These are phyloP conservation scores for Sitta carolinensis DNA, from an alignment of 2,797 vertebrate genomes.

Conservation along the genomic window DNA sequence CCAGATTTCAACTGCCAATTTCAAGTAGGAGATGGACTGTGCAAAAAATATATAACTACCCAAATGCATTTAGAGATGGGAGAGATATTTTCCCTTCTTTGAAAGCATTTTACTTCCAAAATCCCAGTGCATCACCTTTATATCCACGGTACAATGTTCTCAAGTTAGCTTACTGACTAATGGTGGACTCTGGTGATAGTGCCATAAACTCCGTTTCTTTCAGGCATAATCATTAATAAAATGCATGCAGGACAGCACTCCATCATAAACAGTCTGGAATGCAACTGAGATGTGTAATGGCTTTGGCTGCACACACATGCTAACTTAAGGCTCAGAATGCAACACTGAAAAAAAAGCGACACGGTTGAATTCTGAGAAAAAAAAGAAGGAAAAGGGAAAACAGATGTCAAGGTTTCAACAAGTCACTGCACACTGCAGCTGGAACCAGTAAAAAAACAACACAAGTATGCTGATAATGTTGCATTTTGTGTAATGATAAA, in stretches of 20 bases:
- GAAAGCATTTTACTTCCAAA: conserved; percentile 10
- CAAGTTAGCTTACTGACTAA: background rate
- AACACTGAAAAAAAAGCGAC: background rate
- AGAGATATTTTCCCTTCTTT: background rate
- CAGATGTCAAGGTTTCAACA: conserved; percentile 53
- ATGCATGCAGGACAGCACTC: background rate
- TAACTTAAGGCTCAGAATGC: background rate
- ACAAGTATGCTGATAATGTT: conserved; percentile 22
- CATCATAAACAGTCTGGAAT: background rate
- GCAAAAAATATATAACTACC: background rate
- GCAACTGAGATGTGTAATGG: background rate
- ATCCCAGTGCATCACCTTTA: background rate
- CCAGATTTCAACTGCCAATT: background rate
- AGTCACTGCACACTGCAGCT: conserved; percentile 20
- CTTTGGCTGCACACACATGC: background rate
- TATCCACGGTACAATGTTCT: background rate
- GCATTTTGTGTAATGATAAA: conserved; percentile 35
- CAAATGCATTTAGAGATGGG: background rate
- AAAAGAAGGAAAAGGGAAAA: conserved; percentile 40
- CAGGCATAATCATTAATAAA: conserved; percentile 7
- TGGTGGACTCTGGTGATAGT: background rate
- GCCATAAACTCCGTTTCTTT: conserved; percentile 25
- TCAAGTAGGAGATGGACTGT: background rate
- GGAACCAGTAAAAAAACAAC: conserved; percentile 32
- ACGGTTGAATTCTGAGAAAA: conserved; percentile 53